phyloP scores from a whole-genome alignment of 2,888 invertebrate species.

The Furcula furcula region DNA sequence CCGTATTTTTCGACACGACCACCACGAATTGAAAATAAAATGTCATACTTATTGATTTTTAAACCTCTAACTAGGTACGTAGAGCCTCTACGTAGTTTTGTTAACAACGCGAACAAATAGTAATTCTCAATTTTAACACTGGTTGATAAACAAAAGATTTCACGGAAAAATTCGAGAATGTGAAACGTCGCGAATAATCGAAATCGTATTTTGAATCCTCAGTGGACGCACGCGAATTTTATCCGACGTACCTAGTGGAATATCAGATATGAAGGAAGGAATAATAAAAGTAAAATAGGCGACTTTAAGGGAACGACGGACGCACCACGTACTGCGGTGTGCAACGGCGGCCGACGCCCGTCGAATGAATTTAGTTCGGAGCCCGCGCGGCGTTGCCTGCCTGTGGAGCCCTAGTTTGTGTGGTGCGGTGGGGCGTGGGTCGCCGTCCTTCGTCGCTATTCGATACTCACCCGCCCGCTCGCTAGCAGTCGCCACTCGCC shows the following conservation, averaged over 20 bases:
- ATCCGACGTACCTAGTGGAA: not conserved
- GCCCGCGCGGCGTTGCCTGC: too few species aligned
- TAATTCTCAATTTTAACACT: not conserved
- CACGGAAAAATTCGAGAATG: constrained; percentile 20
- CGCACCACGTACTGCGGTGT: constrained; percentile 13
- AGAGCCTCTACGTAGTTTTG: not conserved
- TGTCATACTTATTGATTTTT: not conserved
- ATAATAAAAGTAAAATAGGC: not conserved
- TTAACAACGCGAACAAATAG: not conserved
- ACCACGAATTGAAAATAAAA: not conserved
- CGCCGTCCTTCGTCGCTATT: constrained; percentile 37
- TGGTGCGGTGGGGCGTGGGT: constrained; percentile 52
- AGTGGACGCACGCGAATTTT: not conserved
- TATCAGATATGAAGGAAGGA: not conserved
- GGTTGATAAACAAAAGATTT: constrained; percentile 33
- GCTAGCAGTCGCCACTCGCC: constrained; percentile 48
- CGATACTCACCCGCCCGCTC: constrained; percentile 29
- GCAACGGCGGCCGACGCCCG: constrained; percentile 30
- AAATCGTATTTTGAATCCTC: constrained; percentile 4
- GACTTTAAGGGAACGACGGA: constrained; percentile 9
- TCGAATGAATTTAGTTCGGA: constrained; percentile 40
- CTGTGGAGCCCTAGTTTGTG: constrained; percentile 36
- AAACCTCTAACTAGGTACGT: not conserved
- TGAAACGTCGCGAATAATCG: constrained; percentile 19
- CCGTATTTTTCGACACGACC: too few species aligned